Percentiles rank a stretch among this genome's conserved stretches.
Evolutionary conservation across 2,888 invertebrate genomes (phyloP).

Genomic region (Eupithecia inturbata): DNA sequence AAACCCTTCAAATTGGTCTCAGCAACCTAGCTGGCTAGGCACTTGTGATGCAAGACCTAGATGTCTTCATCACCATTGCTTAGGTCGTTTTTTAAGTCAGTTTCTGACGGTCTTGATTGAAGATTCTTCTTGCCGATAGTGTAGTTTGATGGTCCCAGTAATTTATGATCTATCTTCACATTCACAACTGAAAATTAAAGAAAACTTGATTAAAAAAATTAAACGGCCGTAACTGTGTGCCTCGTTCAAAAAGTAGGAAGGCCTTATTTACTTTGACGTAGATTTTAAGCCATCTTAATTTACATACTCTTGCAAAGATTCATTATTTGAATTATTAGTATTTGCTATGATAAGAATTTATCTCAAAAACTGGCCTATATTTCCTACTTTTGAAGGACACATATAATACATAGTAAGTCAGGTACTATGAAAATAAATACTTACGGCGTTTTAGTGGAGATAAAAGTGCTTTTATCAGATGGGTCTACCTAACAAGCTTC

Average conservation of each 20-base stretch:
- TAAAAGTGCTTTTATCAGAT: too few relatives aligned
- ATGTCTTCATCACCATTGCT: background rate
- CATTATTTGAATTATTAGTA: background rate
- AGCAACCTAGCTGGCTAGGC: background rate
- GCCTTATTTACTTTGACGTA: slow-evolving; percentile 1
- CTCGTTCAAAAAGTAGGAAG: background rate
- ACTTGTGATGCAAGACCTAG: too few relatives aligned
- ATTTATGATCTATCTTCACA: slow-evolving; percentile 15
- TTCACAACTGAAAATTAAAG: slow-evolving; percentile 39
- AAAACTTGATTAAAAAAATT: slow-evolving; percentile 5
- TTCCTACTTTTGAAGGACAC: background rate
- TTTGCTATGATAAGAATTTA: background rate
- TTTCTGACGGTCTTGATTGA: background rate
- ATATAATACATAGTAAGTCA: background rate
- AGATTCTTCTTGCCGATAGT: background rate
- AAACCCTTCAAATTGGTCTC: background rate
- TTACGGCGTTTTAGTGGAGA: background rate
- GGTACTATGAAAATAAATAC: background rate
- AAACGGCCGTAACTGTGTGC: background rate
- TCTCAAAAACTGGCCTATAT: slow-evolving; percentile 5
- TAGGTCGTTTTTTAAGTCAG: background rate
- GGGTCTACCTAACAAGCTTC: background rate
- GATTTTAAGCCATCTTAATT: background rate
- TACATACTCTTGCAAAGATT: background rate
- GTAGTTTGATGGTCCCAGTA: slow-evolving; percentile 19